Base-by-base conservation (phyloP, 2,113 vertebrate genomes). In the Trichechus manatus region DNA sequence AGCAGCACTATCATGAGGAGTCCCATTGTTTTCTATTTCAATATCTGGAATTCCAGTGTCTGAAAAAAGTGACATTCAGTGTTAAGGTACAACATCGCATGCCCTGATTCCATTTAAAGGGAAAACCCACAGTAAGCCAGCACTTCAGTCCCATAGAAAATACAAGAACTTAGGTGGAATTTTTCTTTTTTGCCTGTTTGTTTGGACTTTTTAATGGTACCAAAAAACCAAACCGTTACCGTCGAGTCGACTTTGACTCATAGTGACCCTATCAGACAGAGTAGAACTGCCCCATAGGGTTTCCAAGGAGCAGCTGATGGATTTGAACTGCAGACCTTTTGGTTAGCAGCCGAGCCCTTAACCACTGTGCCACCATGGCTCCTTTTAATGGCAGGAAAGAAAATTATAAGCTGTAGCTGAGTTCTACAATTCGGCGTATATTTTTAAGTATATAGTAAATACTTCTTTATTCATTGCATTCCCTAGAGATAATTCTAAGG, bases 1-100 rank as follows among this genome's bases (percentile, higher is more conserved):
- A 91, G 99, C 98, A 94, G 99, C 98, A 93, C 98, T 99, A 93
- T 99, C 99, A 91, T 99, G 99, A 95, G 98, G 98, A 92, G 98
- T 99, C 75, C 98, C 99, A 13, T 98, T 99, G 98, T 99, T 99
- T 98, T 99, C 99, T 95, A 98, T 95, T 97, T 99, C 99, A 97
- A 98, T 99, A 7, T 99, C 99, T 88, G 99, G 98, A 97, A 99
- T 99, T 97, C 98, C 99, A 95, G 99, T 98, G 91, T 99, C 99
- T 99, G 98, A 97, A 99, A 99, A 90, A 98, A 2, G 29, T 88
- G 97, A 97, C 78, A 98, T 84, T 74, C 1, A 87, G 94, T 66
- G 98, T 98, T 98, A 98, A 98, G 77, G 50, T 56, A 83, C 29
- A 97, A 42, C 95, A 96, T 68, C 97, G 47, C 81, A 56, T 96